Evolutionary conservation across 2,797 vertebrate species (phyloP).

Genomic region (Jordanella pulchra): DNA sequence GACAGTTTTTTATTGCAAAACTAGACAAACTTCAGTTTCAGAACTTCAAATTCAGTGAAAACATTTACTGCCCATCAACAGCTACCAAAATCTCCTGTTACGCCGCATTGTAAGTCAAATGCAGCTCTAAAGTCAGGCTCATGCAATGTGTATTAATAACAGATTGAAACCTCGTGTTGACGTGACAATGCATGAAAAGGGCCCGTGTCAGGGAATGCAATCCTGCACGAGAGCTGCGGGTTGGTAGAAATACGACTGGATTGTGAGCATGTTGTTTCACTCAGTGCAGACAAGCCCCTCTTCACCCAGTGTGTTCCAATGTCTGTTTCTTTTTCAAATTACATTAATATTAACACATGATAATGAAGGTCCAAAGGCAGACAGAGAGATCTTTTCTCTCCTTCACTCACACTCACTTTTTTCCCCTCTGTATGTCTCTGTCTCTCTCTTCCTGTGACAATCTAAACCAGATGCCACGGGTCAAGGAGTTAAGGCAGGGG

Average conservation of each 20-base stretch:
- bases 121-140: slow-evolving; percentile 15
- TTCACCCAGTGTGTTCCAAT: slow-evolving; percentile 65
- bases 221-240: slow-evolving; percentile 45
- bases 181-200: slow-evolving; percentile 43
- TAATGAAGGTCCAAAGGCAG: slow-evolving; percentile 85
- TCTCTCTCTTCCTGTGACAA: slow-evolving; percentile 82
- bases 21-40: neutral
- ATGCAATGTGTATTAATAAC: slow-evolving; percentile 22
- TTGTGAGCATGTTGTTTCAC: slow-evolving; percentile 68
- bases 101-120: slow-evolving; percentile 12
- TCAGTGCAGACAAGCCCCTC: slow-evolving; percentile 60
- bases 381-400: slow-evolving; percentile 78
- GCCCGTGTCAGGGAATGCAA: slow-evolving; percentile 27
- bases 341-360: slow-evolving; percentile 86
- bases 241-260: slow-evolving; percentile 40
- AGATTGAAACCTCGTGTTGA: slow-evolving; percentile 40
- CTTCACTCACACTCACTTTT: slow-evolving; percentile 56
- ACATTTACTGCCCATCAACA: slow-evolving; percentile 6
- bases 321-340: slow-evolving; percentile 79
- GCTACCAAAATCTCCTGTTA: slow-evolving; percentile 5
- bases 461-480: slow-evolving; percentile 86
- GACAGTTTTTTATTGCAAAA: slow-evolving; percentile 11
- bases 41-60: slow-evolving; percentile 15
- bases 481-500: slow-evolving; percentile 71
- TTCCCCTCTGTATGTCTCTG: slow-evolving; percentile 59